Conservation (phyloP, 2,113 vertebrate genomes). For the Amblyopsis rosae region DNA sequence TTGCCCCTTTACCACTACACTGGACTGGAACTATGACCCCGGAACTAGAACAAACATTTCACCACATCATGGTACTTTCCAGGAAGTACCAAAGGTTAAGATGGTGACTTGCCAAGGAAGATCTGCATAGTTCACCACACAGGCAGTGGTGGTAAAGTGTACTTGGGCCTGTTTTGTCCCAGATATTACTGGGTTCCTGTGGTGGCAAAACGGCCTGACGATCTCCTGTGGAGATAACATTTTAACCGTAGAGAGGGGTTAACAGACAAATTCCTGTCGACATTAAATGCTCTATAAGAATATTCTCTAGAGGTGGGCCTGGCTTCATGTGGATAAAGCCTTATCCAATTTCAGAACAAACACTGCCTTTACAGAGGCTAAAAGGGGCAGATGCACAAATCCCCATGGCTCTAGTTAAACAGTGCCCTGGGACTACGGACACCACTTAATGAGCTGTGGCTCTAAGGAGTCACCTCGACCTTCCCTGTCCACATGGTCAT, state of each 20-base stretch:
- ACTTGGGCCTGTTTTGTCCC: no score
- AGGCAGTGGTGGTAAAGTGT: no score
- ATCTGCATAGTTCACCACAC: no score
- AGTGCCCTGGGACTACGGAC: slow-evolving; percentile 33
- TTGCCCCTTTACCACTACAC: no score
- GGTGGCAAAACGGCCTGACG: neutral
- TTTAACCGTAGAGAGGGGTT: slow-evolving; percentile 48
- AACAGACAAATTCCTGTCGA: slow-evolving; percentile 59
- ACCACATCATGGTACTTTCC: no score
- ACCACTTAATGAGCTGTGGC: slow-evolving; percentile 59
- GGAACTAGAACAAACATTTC: no score
- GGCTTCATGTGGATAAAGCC: slow-evolving; percentile 44
- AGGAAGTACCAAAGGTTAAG: no score
- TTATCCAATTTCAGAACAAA: slow-evolving; percentile 57
- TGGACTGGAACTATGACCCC: no score
- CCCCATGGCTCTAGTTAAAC: slow-evolving; percentile 25
- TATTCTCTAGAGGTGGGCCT: slow-evolving; percentile 38
- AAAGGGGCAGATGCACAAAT: slow-evolving; percentile 36
- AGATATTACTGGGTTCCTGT: no score
- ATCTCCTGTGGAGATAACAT: slow-evolving; percentile 29
- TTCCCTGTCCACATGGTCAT: slow-evolving; percentile 64
- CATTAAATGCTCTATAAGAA: slow-evolving; percentile 52
- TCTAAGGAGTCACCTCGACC: slow-evolving; percentile 60
- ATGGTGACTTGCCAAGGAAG: no score
- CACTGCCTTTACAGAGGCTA: slow-evolving; percentile 25